phyloP scores from a whole-genome alignment of 2,888 invertebrate species.

The Dryomyza anilis region DNA sequence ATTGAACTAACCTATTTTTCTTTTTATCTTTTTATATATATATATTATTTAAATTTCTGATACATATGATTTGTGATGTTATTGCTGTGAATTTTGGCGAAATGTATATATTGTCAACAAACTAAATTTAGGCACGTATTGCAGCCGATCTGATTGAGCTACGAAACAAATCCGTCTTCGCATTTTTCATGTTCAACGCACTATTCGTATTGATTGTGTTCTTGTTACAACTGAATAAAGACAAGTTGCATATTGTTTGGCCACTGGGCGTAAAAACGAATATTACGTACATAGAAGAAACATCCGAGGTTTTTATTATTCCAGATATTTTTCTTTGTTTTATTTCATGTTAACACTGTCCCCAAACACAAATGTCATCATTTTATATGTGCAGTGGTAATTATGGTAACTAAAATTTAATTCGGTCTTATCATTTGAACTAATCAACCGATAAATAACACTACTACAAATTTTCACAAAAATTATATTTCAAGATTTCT shows the following conservation, averaged over 20 bases:
- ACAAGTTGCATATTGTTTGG: slow-evolving; percentile 97
- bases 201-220: slow-evolving; percentile 98
- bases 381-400: no score
- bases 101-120: slow-evolving; percentile 25
- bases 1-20: slow-evolving; percentile 58
- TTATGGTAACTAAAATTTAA: no score
- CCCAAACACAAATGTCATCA: slow-evolving; percentile 19
- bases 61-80: slow-evolving; percentile 45
- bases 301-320: slow-evolving; percentile 76
- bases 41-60: slow-evolving; percentile 21
- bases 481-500: no score
- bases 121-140: slow-evolving; percentile 73
- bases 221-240: slow-evolving; percentile 98
- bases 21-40: slow-evolving; percentile 46
- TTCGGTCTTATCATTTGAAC: no score
- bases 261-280: slow-evolving; percentile 94
- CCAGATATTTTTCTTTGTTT: slow-evolving; percentile 29
- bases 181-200: slow-evolving; percentile 99
- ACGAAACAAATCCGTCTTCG: slow-evolving; percentile 95
- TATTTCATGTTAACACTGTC: slow-evolving; percentile 5
- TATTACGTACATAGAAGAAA: slow-evolving; percentile 91
- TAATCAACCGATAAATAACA: no score
- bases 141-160: slow-evolving; percentile 91
- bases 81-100: slow-evolving; percentile 38
- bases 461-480: no score